A percentile compares a stretch with the other conserved stretches of the same genome.
These are phyloP conservation scores for Rutpela maculata DNA, from an alignment of 2,888 invertebrate species.

Conservation along the genomic window DNA sequence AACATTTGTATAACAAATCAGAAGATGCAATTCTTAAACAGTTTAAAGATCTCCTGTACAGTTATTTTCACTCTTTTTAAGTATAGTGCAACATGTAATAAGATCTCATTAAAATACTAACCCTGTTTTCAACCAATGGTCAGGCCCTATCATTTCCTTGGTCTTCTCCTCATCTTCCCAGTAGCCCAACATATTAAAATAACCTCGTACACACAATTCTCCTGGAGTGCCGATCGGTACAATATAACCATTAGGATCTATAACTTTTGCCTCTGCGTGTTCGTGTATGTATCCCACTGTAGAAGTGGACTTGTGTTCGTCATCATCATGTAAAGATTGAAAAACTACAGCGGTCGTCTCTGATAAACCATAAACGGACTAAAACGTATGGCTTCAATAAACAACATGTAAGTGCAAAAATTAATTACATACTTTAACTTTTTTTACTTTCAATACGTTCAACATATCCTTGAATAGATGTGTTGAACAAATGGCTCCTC, in stretches of 20 bases:
- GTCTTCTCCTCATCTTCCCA: conserved; percentile 88
- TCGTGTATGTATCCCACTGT: conserved; percentile 78
- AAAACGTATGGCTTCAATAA: conserved; percentile 40
- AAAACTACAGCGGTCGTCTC: conserved; percentile 77
- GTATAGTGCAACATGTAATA: too few species aligned
- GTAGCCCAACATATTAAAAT: conserved; percentile 87
- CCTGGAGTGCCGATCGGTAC: conserved; percentile 85
- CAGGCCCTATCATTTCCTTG: conserved; percentile 78
- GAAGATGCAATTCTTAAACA: too few species aligned
- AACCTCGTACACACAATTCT: conserved; percentile 86
- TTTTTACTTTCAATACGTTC: conserved; percentile 73
- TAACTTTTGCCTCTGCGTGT: conserved; percentile 80
- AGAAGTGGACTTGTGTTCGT: conserved; percentile 70
- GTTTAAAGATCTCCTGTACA: too few species aligned
- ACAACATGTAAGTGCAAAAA: not conserved
- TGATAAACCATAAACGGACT: conserved; percentile 80
- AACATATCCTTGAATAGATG: conserved; percentile 76
- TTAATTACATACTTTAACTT: conserved; percentile 73
- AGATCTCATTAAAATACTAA: conserved; percentile 65
- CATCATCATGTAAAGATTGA: conserved; percentile 75
- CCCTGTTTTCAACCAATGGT: conserved; percentile 90
- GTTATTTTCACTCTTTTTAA: too few species aligned
- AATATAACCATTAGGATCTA: conserved; percentile 79
- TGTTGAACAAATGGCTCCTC: conserved; percentile 84
- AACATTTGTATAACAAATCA: too few species aligned